Evolutionary conservation across 2,888 invertebrate species (phyloP), one percentile per base, ranked within the genome.

Genomic region (Drosophila imparisetae): DNA sequence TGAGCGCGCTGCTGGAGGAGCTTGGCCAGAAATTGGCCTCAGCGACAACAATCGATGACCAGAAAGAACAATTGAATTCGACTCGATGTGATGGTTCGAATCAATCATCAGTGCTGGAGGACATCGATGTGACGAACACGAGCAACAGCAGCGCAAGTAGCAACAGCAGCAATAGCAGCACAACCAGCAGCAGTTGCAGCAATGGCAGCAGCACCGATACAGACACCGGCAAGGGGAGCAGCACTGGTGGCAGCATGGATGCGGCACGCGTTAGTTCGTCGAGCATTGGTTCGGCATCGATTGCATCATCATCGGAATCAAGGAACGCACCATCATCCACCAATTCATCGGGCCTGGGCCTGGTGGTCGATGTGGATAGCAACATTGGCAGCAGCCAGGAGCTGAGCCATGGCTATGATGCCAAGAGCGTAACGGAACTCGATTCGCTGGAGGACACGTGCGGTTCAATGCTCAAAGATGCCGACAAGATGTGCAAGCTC

Each of bases 401-500:
- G 71, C 79, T 86, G 53, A 84, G 80, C 59, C 74, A 78, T 68
- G 77, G 80, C 57, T 92, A 91, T 57, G 93, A 92, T 57, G 80
- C 81, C 40, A 91, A 91, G 42, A 91, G 91, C 30, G 89, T 86
- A 40, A 89, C 78, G 42, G 91, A 92, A 70, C 86, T 92, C 71
- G 92, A 92, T 77, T 91, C 92, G 27, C 86, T 93, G 71, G 93
- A 93, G 78, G 93, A 93, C 81, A 83, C 92, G 48, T 91, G 92
- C 53, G 80, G 79, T 63, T 89, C 92, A 32, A 71, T 75, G 78
- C 64, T 82, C 13, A 86, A 86, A 58, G 93, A 93, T 81, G 91
- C 90, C 60, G 92, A 95, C 82, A 95, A 95, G 92, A 94, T 94
- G 91, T 95, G 95, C 93, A 95, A 94, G 92, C 94, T 95, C 87